Base-by-base conservation (phyloP, 2,797 vertebrate species). In the Xenentodon cancila region DNA sequence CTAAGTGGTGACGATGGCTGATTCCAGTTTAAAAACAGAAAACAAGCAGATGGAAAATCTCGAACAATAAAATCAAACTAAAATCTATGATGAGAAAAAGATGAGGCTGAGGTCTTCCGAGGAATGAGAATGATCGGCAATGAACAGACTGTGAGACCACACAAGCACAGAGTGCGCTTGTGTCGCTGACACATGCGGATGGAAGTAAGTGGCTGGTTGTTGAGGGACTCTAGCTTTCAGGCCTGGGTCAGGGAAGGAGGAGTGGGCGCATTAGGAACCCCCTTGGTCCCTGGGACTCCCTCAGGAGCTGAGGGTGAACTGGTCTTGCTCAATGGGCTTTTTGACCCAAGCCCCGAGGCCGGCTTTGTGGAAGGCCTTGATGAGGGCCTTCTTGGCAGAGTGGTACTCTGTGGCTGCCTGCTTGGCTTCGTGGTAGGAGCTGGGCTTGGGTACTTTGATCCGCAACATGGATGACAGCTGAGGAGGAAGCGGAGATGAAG, bases 281-380 rank as follows among this genome's bases (percentile, higher is more conserved):
- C 44, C n/a, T 67, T 58, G 58, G 79, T 80, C 74, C 59, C 34
- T 45, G 25, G 2, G 21, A 59, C 77, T 81, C 82, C 68, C 86
- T 93, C 93, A 94, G 86, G 93, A 93, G 88, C 90, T 89, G 66
- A 97, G 94, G 9, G 94, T 94, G 92, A 99, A 99, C 91, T 98
- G 97, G 93, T 99, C 97, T 92, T 99, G 97, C 86, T 99, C 97
- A 1, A 95, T 97, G 75, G 97, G 97, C 76, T 99, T 99, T 87
- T 99, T 96, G 82, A 99, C 96, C 97, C 97, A 99, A 80, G 96
- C 96, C 21, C 97, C 97, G 45, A 98, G 93, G 52, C 97, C 97
- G 0, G 96, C 95, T 92, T 97, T 98, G 90, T 97, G 91, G 92
- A 99, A 99, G 50, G 96, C 96, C 82, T 95, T 96, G 84, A 98